Conservation (phyloP, 2,113 vertebrate species). For the Egretta garzetta region DNA sequence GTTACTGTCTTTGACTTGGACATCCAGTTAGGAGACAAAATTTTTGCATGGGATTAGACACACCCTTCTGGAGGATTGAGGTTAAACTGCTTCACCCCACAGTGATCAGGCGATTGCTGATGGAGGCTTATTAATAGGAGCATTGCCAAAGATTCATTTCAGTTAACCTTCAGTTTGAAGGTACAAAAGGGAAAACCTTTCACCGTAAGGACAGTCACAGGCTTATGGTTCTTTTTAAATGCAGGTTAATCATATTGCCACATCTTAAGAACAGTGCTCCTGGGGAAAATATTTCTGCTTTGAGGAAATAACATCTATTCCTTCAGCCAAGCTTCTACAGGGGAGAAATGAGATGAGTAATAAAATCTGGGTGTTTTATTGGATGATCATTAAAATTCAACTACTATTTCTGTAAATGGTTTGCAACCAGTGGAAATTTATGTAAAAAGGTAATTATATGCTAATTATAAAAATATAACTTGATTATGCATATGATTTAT, state of each 20-base stretch:
- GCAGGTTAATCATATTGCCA: not conserved
- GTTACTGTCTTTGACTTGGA: not conserved
- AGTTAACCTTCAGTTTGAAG: conserved; percentile 6
- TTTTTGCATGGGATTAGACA: not conserved
- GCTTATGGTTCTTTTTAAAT: not conserved
- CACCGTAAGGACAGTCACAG: not conserved
- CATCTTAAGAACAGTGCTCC: not conserved
- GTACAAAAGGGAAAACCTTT: not conserved
- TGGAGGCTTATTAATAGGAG: not conserved
- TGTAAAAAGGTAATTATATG: not conserved
- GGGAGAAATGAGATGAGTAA: not conserved
- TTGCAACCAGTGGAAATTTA: not conserved
- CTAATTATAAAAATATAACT: not conserved
- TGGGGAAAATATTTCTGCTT: not conserved
- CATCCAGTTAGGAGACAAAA: not conserved
- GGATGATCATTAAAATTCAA: not conserved
- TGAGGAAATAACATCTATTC: not conserved
- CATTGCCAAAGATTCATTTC: not conserved
- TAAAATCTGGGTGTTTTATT: not conserved
- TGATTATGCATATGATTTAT: conserved; percentile 5
- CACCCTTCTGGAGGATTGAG: not conserved
- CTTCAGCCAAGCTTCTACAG: not conserved
- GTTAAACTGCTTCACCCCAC: not conserved
- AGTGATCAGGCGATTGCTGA: not conserved
- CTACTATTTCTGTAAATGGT: not conserved